Percentiles rank a stretch among this genome's conserved stretches.
phyloP scores from a whole-genome alignment of 1,140 invertebrate species.

The Listronotus oregonensis region DNA sequence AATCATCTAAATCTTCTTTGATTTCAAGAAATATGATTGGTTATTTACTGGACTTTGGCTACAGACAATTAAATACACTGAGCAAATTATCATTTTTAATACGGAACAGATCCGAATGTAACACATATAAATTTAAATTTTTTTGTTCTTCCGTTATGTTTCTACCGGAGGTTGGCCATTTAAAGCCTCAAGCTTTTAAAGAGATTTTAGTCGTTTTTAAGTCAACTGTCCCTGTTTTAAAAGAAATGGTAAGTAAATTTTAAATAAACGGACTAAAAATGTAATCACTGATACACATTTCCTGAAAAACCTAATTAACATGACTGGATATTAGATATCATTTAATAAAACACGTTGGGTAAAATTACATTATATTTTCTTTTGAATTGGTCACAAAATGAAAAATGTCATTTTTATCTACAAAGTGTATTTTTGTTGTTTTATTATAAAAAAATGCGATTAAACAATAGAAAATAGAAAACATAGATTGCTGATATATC shows the following conservation, averaged over 20 bases:
- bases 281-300: too few species aligned
- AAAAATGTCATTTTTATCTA: too few species aligned
- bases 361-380: too few species aligned
- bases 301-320: too few species aligned
- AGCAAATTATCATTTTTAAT: slow-evolving; percentile 44
- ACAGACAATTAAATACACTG: slow-evolving; percentile 36
- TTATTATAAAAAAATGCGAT: too few species aligned
- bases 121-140: slow-evolving; percentile 48
- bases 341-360: too few species aligned
- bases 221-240: slow-evolving; percentile 33
- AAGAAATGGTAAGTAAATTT: slow-evolving; percentile 39
- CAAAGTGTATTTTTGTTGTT: too few species aligned
- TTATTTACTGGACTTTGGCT: slow-evolving; percentile 44
- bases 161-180: slow-evolving; percentile 46
- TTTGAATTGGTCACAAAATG: too few species aligned
- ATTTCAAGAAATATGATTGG: slow-evolving; percentile 14
- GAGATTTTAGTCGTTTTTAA: slow-evolving; percentile 47
- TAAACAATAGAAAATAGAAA: too few species aligned
- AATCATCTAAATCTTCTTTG: not conserved
- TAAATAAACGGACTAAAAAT: too few species aligned
- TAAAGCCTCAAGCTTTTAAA: slow-evolving; percentile 43
- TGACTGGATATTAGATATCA: too few species aligned
- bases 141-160: slow-evolving; percentile 40
- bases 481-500: too few species aligned
- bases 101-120: slow-evolving; percentile 38